Conservation (phyloP, 2,888 invertebrate genomes). For the Oligia fasciuncula region DNA sequence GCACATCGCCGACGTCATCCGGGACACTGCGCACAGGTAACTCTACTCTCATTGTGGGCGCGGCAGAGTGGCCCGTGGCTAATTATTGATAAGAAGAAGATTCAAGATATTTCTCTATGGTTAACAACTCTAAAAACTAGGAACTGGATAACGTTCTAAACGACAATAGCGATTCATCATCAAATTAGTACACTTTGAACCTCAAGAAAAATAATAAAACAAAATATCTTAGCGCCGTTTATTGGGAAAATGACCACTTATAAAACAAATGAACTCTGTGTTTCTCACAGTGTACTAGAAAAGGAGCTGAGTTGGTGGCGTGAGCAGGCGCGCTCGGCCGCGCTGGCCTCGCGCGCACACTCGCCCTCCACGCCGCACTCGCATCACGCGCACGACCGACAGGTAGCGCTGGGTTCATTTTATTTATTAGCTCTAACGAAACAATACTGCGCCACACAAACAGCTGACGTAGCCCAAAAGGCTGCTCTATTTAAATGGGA, state of each 20-base stretch:
- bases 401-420: slow-evolving; percentile 68
- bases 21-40: slow-evolving; percentile 79
- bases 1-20: slow-evolving; percentile 72
- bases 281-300: slow-evolving; percentile 76
- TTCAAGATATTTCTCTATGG: not conserved
- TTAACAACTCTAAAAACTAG: not conserved
- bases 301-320: slow-evolving; percentile 86
- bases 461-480: not conserved
- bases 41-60: slow-evolving; percentile 25
- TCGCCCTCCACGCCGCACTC: slow-evolving; percentile 82
- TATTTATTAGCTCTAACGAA: not conserved
- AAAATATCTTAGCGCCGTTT: not conserved
- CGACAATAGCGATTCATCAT: not conserved
- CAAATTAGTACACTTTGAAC: not conserved
- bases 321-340: slow-evolving; percentile 79
- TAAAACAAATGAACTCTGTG: not conserved
- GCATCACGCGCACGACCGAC: slow-evolving; percentile 75
- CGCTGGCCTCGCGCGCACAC: slow-evolving; percentile 82
- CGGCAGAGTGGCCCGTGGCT: too few species aligned
- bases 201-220: not conserved
- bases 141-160: not conserved
- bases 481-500: not conserved
- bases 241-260: not conserved
- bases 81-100: too few species aligned
- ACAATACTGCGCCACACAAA: not conserved